Conservation (phyloP, 2,113 vertebrate species). For the Perccottus glenii region DNA sequence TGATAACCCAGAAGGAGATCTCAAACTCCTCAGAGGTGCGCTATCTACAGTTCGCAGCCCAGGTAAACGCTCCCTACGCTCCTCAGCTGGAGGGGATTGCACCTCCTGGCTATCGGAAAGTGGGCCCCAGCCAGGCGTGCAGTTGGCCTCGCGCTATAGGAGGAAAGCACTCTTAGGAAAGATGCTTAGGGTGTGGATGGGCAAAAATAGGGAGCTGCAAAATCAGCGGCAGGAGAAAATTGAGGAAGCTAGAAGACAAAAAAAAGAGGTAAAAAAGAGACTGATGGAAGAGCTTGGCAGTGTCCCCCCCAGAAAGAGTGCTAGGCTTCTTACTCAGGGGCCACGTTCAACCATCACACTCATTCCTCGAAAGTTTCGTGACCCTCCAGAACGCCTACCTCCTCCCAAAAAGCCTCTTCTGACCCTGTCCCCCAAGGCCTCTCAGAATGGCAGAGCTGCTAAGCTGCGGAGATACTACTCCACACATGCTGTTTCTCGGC, state of each 20-base stretch:
- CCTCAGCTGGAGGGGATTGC: conserved; percentile 76
- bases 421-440: conserved; percentile 62
- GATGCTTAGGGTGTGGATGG: conserved; percentile 83
- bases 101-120: conserved; percentile 63
- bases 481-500: conserved; percentile 74
- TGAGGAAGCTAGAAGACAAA: conserved; percentile 84
- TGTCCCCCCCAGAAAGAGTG: conserved; percentile 93
- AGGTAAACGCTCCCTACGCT: conserved; percentile 88
- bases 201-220: conserved; percentile 81
- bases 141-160: conserved; percentile 89
- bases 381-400: conserved; percentile 78
- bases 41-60: conserved; percentile 86
- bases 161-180: conserved; percentile 87
- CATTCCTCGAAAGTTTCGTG: conserved; percentile 86
- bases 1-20: conserved; percentile 94
- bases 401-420: conserved; percentile 68
- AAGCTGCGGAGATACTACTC: conserved; percentile 80
- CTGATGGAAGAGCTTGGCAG: conserved; percentile 91
- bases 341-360: conserved; percentile 82
- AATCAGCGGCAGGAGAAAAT: conserved; percentile 80
- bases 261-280: conserved; percentile 89
- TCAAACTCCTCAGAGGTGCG: conserved; percentile 92
- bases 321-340: conserved; percentile 87
- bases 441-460: conserved; percentile 61
- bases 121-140: conserved; percentile 84